Evolutionary conservation across 37 sponge, comb jelly and placozoan genomes (phyloP).

Genomic region (Spongia lamella): DNA sequence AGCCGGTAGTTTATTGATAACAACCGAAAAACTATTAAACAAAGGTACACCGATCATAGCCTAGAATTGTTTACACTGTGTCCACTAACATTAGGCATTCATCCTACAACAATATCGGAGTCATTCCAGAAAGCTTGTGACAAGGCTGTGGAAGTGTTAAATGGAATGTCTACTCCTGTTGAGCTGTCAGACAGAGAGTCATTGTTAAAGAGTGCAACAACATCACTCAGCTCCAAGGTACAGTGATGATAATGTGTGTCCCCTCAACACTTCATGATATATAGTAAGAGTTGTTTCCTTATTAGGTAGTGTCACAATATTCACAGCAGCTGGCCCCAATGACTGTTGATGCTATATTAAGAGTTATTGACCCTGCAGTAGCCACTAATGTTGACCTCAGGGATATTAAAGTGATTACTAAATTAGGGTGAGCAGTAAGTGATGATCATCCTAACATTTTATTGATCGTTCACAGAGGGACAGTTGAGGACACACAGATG

Average conservation of each 20-base stretch:
- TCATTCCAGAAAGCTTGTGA: constrained; percentile 89
- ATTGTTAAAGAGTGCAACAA: constrained; percentile 95
- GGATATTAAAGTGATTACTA: constrained; percentile 88
- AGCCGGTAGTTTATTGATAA: constrained; percentile 90
- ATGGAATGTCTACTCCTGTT: constrained; percentile 80
- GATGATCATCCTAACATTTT: neutral
- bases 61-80: no score
- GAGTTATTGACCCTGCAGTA: constrained; percentile 86
- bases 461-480: constrained; percentile 70
- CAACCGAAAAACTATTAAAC: constrained; percentile 81
- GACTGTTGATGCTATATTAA: constrained; percentile 93
- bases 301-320: constrained; percentile 96
- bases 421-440: constrained; percentile 65
- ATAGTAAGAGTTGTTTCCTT: no score
- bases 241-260: neutral
- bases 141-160: constrained; percentile 82
- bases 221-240: constrained; percentile 97
- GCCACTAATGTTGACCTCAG: constrained; percentile 96
- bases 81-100: constrained; percentile 94
- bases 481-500: constrained; percentile 98
- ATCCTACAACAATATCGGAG: constrained; percentile 98
- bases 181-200: constrained; percentile 84
- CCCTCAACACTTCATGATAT: no score
- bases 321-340: constrained; percentile 89
- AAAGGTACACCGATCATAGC: constrained; percentile 69